Conservation (phyloP, 2,888 invertebrate species). For the Lasioglossum leucozonium region DNA sequence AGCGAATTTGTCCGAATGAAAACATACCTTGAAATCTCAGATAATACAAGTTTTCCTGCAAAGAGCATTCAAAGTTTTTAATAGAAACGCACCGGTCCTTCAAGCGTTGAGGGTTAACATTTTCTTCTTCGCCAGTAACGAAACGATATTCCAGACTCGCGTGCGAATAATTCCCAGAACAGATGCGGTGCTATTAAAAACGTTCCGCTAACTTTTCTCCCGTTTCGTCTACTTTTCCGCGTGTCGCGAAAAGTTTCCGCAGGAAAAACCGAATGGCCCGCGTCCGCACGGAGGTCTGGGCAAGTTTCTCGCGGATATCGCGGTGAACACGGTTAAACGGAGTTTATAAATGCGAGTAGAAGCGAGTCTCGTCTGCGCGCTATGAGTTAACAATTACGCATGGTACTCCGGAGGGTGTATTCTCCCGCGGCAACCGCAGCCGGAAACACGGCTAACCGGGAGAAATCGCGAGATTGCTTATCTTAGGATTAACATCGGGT, state of each 20-base stretch:
- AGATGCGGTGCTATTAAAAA: neutral
- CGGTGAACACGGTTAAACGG: conserved; percentile 25
- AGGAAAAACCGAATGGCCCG: neutral
- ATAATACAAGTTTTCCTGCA: conserved; percentile 21
- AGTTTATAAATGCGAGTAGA: conserved; percentile 42
- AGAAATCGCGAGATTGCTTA: conserved; percentile 36
- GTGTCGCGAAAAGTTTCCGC: neutral
- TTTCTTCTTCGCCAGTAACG: neutral
- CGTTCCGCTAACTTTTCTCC: neutral
- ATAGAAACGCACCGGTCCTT: neutral
- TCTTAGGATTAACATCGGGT: conserved; percentile 24
- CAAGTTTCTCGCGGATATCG: conserved; percentile 11
- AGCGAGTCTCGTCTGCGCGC: conserved; percentile 30
- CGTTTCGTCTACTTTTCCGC: neutral
- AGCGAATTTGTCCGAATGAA: too few relatives aligned
- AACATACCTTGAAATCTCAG: too few relatives aligned
- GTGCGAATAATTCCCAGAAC: neutral
- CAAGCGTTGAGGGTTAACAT: neutral
- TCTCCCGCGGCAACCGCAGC: neutral
- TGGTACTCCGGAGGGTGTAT: conserved; percentile 17
- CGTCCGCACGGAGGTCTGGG: neutral
- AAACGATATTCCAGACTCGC: neutral
- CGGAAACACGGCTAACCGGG: conserved; percentile 32
- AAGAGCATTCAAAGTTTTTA: conserved; percentile 13
- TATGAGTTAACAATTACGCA: conserved; percentile 56